phyloP scores from a whole-genome alignment of 2,888 invertebrate genomes.

The Uropetala carovei region DNA sequence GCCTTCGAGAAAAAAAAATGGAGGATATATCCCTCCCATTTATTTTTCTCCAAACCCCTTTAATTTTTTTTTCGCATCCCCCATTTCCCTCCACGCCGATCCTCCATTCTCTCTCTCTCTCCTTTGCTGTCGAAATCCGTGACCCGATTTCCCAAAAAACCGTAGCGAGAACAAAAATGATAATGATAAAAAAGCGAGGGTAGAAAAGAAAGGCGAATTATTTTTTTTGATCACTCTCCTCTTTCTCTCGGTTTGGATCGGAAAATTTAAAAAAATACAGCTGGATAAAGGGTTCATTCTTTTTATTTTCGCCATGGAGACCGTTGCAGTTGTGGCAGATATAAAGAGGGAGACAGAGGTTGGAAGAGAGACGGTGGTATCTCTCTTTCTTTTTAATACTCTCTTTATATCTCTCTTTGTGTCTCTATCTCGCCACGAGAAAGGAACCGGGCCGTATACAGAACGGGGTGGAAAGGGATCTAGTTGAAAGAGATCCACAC shows the following conservation, averaged over 20 bases:
- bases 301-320: constrained; percentile 50
- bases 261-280: constrained; percentile 43
- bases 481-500: background rate
- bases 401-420: background rate
- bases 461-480: too few relatives aligned
- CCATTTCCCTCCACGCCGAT: background rate
- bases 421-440: background rate
- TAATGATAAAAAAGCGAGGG: constrained; percentile 23
- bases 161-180: constrained; percentile 4
- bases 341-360: background rate
- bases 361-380: background rate
- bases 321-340: background rate
- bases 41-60: background rate
- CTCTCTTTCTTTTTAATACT: background rate
- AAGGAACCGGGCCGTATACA: background rate
- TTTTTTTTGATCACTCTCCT: background rate
- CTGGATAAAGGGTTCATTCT: background rate
- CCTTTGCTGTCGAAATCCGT: background rate
- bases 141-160: constrained; percentile 43
- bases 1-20: constrained; percentile 29
- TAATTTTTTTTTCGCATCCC: background rate
- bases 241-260: constrained; percentile 21
- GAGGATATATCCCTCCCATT: background rate
- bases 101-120: background rate
- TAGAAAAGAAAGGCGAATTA: background rate